These are phyloP conservation scores for Rhopalosiphum padi DNA, from an alignment of 1,140 invertebrate species.

Conservation along the genomic window DNA sequence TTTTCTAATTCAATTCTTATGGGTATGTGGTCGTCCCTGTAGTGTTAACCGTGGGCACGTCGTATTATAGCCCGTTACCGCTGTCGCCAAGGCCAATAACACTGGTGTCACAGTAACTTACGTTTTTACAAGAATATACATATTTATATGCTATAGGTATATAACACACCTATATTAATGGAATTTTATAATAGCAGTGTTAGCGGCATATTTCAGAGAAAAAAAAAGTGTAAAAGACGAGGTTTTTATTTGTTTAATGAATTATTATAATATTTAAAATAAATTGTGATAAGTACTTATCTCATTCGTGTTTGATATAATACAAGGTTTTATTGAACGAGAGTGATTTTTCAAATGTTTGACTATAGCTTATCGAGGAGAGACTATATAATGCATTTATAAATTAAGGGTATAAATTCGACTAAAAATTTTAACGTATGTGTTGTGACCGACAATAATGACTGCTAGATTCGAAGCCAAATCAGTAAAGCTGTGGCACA, in stretches of 20 bases:
- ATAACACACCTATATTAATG: not conserved
- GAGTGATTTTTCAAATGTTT: too few species aligned
- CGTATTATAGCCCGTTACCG: not conserved
- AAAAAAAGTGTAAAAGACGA: not conserved
- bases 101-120: not conserved
- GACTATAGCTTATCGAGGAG: too few species aligned
- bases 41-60: too few species aligned
- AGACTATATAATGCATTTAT: not conserved
- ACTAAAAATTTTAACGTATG: not conserved
- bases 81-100: constrained; percentile 28
- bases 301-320: too few species aligned
- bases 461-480: not conserved
- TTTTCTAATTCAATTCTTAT: constrained; percentile 38
- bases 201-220: not conserved
- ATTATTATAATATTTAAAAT: too few species aligned
- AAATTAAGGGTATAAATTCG: not conserved
- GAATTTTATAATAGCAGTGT: not conserved
- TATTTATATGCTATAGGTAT: not conserved
- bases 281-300: too few species aligned
- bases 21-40: not conserved
- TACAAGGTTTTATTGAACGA: too few species aligned
- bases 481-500: not conserved
- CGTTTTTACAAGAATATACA: not conserved
- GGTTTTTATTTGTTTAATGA: not conserved
- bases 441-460: not conserved